Conservation (phyloP, 1,140 invertebrate genomes). For the Papilio aristodemus region DNA sequence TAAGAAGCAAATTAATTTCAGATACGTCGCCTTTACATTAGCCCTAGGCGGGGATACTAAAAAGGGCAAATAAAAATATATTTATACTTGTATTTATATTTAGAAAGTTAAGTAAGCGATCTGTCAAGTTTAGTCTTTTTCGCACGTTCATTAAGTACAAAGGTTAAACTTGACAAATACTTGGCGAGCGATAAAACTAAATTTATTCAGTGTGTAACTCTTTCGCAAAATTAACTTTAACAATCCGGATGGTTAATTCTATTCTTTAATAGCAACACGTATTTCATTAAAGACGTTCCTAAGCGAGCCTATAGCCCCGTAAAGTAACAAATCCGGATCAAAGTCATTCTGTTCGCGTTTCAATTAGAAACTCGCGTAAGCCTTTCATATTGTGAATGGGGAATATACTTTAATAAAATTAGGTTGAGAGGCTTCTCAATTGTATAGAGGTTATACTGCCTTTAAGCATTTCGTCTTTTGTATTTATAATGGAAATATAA, state of each 20-base stretch:
- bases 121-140: too few relatives aligned
- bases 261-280: slow-evolving; percentile 14
- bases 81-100: too few relatives aligned
- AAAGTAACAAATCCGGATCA: background rate
- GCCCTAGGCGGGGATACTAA: too few relatives aligned
- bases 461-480: slow-evolving; percentile 20
- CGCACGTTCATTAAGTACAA: background rate
- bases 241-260: background rate
- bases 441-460: slow-evolving; percentile 13
- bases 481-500: slow-evolving; percentile 11
- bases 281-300: background rate
- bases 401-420: slow-evolving; percentile 19
- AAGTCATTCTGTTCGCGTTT: background rate
- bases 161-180: background rate
- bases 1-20: too few relatives aligned
- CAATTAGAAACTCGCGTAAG: slow-evolving; percentile 10
- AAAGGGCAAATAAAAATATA: too few relatives aligned
- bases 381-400: slow-evolving; percentile 9
- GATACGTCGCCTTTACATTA: too few relatives aligned
- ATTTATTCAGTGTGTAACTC: background rate
- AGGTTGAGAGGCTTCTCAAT: slow-evolving; percentile 11
- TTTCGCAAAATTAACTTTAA: slow-evolving; percentile 20
- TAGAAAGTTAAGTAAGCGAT: too few relatives aligned
- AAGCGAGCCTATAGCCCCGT: slow-evolving; percentile 10
- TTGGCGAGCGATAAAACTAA: background rate